Percentiles rank a stretch among this genome's conserved stretches.
phyloP scores from a whole-genome alignment of 2,888 invertebrate species.

The Norana najaformis region DNA sequence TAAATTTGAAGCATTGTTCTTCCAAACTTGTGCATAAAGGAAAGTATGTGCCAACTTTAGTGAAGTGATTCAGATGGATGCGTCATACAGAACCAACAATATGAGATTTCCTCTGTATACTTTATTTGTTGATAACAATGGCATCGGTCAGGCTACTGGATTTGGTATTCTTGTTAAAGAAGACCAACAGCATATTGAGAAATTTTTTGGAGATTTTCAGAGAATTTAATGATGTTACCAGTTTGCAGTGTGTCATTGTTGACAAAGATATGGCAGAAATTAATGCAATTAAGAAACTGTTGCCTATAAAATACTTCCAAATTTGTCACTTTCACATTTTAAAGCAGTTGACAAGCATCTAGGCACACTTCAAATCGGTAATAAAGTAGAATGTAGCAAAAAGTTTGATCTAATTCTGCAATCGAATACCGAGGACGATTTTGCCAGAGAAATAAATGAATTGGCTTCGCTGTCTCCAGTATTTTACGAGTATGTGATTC shows the following conservation, averaged over 20 bases:
- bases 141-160: background rate
- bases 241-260: background rate
- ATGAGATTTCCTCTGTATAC: background rate
- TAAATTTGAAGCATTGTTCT: background rate
- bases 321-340: background rate
- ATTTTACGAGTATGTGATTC: background rate
- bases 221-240: background rate
- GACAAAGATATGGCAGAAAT: conserved; percentile 4
- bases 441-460: background rate
- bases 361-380: background rate
- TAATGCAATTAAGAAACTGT: background rate
- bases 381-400: background rate
- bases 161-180: background rate
- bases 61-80: background rate
- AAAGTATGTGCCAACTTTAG: background rate
- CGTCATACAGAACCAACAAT: background rate
- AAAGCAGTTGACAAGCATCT: background rate
- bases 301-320: background rate
- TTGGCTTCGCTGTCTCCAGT: background rate
- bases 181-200: background rate
- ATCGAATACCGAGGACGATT: background rate
- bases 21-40: background rate
- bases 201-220: background rate
- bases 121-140: background rate
- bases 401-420: background rate